Base-by-base conservation (phyloP, 2,797 vertebrate species). In the Brachymystax lenok region DNA sequence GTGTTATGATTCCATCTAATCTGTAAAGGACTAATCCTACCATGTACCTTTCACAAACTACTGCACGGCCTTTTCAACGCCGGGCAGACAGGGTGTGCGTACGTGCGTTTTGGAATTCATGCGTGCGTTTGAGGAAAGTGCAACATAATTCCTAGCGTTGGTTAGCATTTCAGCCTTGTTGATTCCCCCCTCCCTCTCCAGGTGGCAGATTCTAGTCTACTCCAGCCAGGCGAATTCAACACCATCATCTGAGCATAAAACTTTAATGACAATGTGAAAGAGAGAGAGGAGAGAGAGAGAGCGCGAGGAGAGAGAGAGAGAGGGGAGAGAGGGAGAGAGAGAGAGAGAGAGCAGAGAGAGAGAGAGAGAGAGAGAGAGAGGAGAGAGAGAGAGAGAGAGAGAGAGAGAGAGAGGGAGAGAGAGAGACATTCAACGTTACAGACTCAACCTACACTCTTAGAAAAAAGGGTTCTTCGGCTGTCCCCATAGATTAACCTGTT, bases 101-200 rank as follows among this genome's bases (percentile, higher is more conserved):
- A 4, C 33, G 33, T 35, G 5, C 1, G 33, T 35, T 6, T 30
- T 1, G 5, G 33, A 6, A 6, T 35, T 6, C 33, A 6, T 35
- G 5, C 5, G 33, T 35, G 33, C 5, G 5, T 35, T 35, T 35
- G 33, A 35, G 33, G 33, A 5, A 5, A 40, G 8, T 40, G 35
- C 35, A 7, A 40, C 73, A 81, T 77, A 28, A 82, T 80, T 74
- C 75, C 78, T 77, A 66, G 7, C 72, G 17, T 46, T 27, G 66
- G 80, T 83, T 79, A 84, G 76, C 74, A 84, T 77, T 71, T 70
- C 67, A 51, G 24, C 70, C 30, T 40, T 70, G 74, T 76, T 63
- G 50, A 70, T 63, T 28, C 12, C 1, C 3, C 4, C 0, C 35
- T 51, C 24, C 33, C 24, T 3, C 24, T 46, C 40, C 40, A 46